Base-by-base conservation (phyloP, 2,888 invertebrate species). In the Lottia gigantea region DNA sequence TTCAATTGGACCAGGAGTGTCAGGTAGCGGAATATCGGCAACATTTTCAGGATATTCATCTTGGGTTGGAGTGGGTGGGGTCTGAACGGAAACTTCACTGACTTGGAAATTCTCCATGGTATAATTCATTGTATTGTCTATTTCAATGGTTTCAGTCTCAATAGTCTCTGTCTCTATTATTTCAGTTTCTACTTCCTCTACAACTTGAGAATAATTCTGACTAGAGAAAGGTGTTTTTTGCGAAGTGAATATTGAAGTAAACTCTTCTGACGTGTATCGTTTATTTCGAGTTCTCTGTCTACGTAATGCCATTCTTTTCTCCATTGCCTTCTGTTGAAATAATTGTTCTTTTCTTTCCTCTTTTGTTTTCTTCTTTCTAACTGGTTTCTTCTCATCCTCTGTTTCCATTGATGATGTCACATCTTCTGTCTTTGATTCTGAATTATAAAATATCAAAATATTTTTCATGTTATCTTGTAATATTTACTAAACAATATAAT, bases 231-330 rank as follows among this genome's bases (percentile, higher is more conserved):
- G 77, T 61, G 77, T 71, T 12, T 74, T 73, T 62, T 82, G 78
- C 73, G 82, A 81, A 14, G 81, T 84, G 73, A 87, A 88, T 25
- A 88, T 85, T 3, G 88, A 87, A 16, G 84, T 83, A 75, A 87
- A 89, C 71, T 89, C 89, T 67, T 86, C 87, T 0, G 88, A 88
- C 45, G 85, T 79, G 74, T 88, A 89, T 73, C 86, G 83, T 62
- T 80, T 84, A 77, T 88, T 89, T 31, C 87, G 72, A 16, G 87
- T 88, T 63, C 88, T 81, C 70, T 87, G 86, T 23, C 89, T 72
- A 47, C 88, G 74, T 55, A 86, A 75, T 64, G 86, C 84, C 64
- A 82, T 80, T 64, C 82, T 81, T 67, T 85, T 85, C 78, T 87
- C 87, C 80, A 82, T 75, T 8, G 84, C 82, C 76, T 87, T 87